Conservation (phyloP, 2,888 invertebrate genomes). For the Andricus quercusramuli region DNA sequence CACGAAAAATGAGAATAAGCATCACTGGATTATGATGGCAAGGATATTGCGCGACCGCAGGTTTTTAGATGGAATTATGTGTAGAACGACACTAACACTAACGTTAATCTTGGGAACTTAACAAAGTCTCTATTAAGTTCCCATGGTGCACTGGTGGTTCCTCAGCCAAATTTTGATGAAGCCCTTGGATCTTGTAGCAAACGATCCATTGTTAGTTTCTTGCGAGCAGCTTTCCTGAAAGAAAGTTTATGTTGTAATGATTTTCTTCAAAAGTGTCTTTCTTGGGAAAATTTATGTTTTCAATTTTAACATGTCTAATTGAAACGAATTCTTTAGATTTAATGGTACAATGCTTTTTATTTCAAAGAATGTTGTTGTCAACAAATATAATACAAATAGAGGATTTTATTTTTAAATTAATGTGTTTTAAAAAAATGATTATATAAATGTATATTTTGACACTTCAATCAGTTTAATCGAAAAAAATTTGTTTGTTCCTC, state of each 20-base stretch:
- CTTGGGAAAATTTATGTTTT: no score
- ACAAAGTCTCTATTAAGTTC: slow-evolving; percentile 74
- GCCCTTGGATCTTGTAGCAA: slow-evolving; percentile 76
- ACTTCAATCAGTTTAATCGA: no score
- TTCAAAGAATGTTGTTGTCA: no score
- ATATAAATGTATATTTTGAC: no score
- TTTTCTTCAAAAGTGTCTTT: no score
- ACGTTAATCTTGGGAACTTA: slow-evolving; percentile 67
- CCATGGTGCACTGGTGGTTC: slow-evolving; percentile 69
- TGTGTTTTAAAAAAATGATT: no score
- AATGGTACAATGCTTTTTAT: no score
- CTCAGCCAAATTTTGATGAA: slow-evolving; percentile 77
- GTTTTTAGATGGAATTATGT: slow-evolving; percentile 50
- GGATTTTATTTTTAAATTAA: no score
- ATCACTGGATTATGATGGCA: slow-evolving; percentile 57
- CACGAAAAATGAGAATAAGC: slow-evolving; percentile 60
- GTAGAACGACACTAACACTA: slow-evolving; percentile 66
- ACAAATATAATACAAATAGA: no score
- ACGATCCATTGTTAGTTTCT: slow-evolving; percentile 70
- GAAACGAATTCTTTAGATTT: no score
- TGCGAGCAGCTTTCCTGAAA: slow-evolving; percentile 11
- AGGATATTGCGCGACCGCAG: slow-evolving; percentile 51
- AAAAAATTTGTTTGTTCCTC: no score
- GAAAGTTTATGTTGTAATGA: background rate
- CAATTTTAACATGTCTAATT: no score